These are phyloP conservation scores for Hephaestus fuliginosus DNA, from an alignment of 2,797 vertebrate species.

Conservation along the genomic window DNA sequence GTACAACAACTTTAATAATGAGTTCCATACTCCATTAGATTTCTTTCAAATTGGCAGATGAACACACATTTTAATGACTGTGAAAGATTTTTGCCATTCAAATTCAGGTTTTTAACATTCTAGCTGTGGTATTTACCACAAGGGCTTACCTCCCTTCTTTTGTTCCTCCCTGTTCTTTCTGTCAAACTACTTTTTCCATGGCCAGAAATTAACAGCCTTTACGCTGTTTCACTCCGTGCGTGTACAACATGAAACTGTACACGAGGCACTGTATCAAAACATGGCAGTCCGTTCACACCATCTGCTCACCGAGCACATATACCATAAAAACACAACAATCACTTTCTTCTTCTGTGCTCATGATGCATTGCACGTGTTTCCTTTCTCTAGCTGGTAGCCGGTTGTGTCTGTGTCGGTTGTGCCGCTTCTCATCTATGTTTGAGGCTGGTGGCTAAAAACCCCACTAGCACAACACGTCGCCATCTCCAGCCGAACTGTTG, in stretches of 20 bases:
- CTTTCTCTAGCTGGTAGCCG: neutral
- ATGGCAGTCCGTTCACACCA: neutral
- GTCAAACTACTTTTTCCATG: neutral
- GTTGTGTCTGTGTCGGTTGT: neutral
- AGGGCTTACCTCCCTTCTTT: too few relatives aligned
- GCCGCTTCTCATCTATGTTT: neutral
- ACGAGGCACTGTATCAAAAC: constrained; percentile 15
- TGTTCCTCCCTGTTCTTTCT: neutral
- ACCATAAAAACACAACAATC: constrained; percentile 11
- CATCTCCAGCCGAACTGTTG: neutral
- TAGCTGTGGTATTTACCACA: too few relatives aligned
- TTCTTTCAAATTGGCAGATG: too few relatives aligned
- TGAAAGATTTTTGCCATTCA: too few relatives aligned
- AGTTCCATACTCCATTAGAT: too few relatives aligned
- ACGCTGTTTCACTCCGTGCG: neutral
- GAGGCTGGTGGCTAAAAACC: too few relatives aligned
- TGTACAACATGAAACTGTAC: neutral
- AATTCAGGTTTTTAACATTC: too few relatives aligned
- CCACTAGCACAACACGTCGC: neutral
- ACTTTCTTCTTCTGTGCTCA: neutral
- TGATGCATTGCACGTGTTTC: neutral
- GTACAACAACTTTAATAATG: too few relatives aligned
- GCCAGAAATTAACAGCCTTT: neutral
- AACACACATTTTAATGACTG: too few relatives aligned
- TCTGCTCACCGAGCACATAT: neutral